Evolutionary conservation across 2,113 vertebrate genomes (phyloP), one percentile per base, ranked within the genome.

Genomic region (Ia io): DNA sequence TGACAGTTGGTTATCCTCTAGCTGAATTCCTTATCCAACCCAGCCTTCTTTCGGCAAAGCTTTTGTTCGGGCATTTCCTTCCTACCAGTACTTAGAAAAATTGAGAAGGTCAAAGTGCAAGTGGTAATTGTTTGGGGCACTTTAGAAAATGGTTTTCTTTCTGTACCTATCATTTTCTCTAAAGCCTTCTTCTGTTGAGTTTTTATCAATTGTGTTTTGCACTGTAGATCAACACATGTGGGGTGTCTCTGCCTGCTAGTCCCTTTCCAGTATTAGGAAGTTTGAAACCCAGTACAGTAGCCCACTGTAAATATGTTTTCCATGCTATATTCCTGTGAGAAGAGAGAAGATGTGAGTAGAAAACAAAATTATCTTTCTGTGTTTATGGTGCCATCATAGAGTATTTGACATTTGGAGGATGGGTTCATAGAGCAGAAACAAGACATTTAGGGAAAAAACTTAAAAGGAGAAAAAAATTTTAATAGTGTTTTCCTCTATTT

Each of bases 81-180:
- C 93, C 63, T 84, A 84, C 78, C 28, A 67, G 37, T 79, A 84
- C 88, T 96, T 95, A 96, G 37, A 94, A 97, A 94, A 97, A 96
- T 84, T 42, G 79, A 94, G 88, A 96, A 74, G 82, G 74, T 95
- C 83, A 82, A 84, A 95, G 96, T 73, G 88, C 47, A 93, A 92
- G 47, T 86, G 61, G 91, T 94, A 96, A 95, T 95, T 93, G 73
- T 85, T 94, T 84, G 95, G 20, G 93, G 94, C 93, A 95, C 92
- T 97, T 97, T 94, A 95, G 82, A 88, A 96, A 97, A 97, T 95
- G n/a, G 74, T 80, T 96, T 96, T 94, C 90, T 87, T 83, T 67
- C n/a, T 3, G 3, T 91, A 87, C 59, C 93, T 92, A 65, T 85
- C 77, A 95, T 97, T 97, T 96, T 95, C 91, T 90, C 59, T 67